These are phyloP conservation scores for Eidolon helvum DNA, from an alignment of 2,113 vertebrate genomes.

Conservation along the genomic window DNA sequence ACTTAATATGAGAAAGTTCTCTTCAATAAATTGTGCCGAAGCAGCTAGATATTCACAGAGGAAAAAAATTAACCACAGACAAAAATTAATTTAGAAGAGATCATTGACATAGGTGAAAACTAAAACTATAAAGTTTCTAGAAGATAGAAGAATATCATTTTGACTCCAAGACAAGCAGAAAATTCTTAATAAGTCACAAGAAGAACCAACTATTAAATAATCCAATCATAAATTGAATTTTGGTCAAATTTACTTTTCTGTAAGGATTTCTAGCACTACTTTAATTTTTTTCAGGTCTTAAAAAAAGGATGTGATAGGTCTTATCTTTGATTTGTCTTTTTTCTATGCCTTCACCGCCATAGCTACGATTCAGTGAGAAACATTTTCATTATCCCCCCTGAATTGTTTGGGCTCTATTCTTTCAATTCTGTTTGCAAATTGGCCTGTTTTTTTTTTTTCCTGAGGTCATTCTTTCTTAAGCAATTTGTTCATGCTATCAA, in stretches of 20 bases:
- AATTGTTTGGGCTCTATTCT: neutral
- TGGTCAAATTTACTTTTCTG: neutral
- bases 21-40: neutral
- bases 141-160: neutral
- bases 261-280: neutral
- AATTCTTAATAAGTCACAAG: neutral
- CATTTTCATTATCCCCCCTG: neutral
- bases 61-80: neutral
- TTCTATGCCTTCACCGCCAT: neutral
- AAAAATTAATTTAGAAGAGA: neutral
- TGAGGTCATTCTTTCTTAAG: neutral
- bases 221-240: neutral
- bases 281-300: neutral
- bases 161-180: neutral
- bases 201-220: neutral
- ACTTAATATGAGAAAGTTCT: neutral
- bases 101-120: neutral
- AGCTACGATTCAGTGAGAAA: neutral
- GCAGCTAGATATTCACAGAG: neutral
- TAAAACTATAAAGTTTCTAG: neutral
- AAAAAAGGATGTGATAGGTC: neutral
- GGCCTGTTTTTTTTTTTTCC: neutral
- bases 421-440: neutral
- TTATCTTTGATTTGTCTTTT: neutral
- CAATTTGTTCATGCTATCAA: neutral